Base-by-base conservation (phyloP, 2,113 vertebrate species). In the Alosa alosa region DNA sequence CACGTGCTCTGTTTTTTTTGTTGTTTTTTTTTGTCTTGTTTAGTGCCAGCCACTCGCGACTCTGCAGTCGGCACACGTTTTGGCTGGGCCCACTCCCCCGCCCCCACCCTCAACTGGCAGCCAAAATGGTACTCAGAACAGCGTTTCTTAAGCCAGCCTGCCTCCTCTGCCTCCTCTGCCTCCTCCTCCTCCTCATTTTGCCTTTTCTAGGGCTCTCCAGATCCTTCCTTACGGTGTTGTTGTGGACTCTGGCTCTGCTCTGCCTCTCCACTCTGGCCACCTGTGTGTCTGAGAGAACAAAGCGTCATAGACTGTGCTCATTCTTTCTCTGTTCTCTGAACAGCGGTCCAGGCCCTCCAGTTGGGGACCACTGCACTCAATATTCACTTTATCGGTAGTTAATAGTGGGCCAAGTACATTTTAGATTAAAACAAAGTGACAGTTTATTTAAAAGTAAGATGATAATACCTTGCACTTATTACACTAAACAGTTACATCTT, bases 71-170 rank as follows among this genome's bases (percentile, higher is more conserved):
- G 3, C 11, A 5, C 72, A 78, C 72, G 72, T 36, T 78, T 36
- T 78, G 36, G 72, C 31, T 17, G 13, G 72, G 13, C 91, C 92
- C 87, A 78, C 81, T 90, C 90, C 91, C 86, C 81, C 89, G 89
- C 86, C 88, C 86, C 90, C 86, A 87, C 85, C 31, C 72, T 17
- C 13, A 36, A 78, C 72, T 4, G 72, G 72, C 90, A 72, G 91
- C 89, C 91, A 92, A 93, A 91, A 92, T 92, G 88, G 91, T 90
- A 91, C 90, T 93, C 87, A 87, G 89, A 90, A 90, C 88, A 88
- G 91, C 91, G 87, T 89, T 91, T 60, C 91, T 87, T 90, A 85
- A 90, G 89, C 88, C 86, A 75, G 57, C 72, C 78, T 84, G 68
- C 82, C 68, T 22, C 7, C n/a, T 9, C 78, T 84, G 68, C 82